Conservation (phyloP, 2,888 invertebrate genomes). For the Drosophila diplacantha region DNA sequence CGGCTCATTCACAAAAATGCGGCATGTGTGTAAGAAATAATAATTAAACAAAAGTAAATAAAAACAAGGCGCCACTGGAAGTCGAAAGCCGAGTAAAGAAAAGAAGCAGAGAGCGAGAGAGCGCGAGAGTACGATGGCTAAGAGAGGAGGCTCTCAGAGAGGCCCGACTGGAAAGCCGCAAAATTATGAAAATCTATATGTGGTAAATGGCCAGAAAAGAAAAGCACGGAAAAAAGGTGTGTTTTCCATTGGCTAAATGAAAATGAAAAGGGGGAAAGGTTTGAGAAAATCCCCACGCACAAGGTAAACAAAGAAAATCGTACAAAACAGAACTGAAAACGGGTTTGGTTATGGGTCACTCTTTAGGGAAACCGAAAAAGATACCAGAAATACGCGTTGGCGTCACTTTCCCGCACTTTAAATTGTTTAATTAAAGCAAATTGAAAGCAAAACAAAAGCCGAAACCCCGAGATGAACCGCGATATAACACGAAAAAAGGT, state of each 20-base stretch:
- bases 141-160: conserved; percentile 7
- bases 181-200: conserved; percentile 63
- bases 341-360: conserved; percentile 55
- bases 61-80: conserved; percentile 63
- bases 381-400: conserved; percentile 28
- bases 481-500: conserved; percentile 24
- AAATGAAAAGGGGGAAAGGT: conserved; percentile 39
- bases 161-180: conserved; percentile 47
- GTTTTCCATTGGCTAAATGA: conserved; percentile 24
- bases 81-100: conserved; percentile 11
- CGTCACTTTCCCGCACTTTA: conserved; percentile 23
- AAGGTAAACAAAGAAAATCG: conserved; percentile 45
- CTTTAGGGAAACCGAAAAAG: conserved; percentile 29
- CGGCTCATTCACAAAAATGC: conserved; percentile 54
- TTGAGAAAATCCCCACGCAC: conserved; percentile 36
- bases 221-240: conserved; percentile 46
- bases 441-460: conserved; percentile 48
- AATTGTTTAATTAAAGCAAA: conserved; percentile 59
- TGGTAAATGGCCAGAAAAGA: conserved; percentile 55
- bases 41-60: conserved; percentile 62
- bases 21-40: conserved; percentile 62
- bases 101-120: background rate
- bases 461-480: conserved; percentile 19
- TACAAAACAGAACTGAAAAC: conserved; percentile 53
- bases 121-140: background rate